A percentile compares a stretch with the other conserved stretches of the same genome.
phyloP scores from a whole-genome alignment of 35 echinoderm and acorn worm species.

The Hemicentrotus pulcherrimus region DNA sequence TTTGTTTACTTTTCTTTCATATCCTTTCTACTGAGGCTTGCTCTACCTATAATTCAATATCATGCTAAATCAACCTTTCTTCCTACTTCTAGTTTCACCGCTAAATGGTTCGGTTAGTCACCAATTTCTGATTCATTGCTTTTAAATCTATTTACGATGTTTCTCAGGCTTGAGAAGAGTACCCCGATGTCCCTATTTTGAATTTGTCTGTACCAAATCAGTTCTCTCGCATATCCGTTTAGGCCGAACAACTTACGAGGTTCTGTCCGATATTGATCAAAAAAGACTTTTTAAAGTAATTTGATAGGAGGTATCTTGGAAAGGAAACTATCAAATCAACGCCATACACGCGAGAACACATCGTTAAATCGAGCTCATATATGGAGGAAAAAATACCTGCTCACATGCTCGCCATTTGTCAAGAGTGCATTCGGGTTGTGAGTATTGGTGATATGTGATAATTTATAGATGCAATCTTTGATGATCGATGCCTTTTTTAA shows the following conservation, averaged over 20 bases:
- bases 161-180: neutral
- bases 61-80: neutral
- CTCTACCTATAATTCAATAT: neutral
- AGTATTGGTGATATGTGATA: neutral
- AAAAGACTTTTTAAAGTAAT: neutral
- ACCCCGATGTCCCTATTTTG: neutral
- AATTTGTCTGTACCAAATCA: neutral
- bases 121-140: constrained; percentile 12
- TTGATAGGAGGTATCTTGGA: neutral
- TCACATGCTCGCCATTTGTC: neutral
- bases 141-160: constrained; percentile 3
- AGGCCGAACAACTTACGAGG: neutral
- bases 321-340: neutral
- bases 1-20: neutral
- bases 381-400: neutral
- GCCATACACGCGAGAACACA: neutral
- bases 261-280: neutral
- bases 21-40: neutral
- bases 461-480: neutral
- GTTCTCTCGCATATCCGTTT: neutral
- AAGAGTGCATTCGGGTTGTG: neutral
- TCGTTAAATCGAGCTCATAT: neutral
- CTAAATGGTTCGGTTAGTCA: neutral
- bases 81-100: neutral
- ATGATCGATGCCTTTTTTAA: neutral